phyloP scores from a whole-genome alignment of 2,888 invertebrate species.

The Drosophila ezoana region DNA sequence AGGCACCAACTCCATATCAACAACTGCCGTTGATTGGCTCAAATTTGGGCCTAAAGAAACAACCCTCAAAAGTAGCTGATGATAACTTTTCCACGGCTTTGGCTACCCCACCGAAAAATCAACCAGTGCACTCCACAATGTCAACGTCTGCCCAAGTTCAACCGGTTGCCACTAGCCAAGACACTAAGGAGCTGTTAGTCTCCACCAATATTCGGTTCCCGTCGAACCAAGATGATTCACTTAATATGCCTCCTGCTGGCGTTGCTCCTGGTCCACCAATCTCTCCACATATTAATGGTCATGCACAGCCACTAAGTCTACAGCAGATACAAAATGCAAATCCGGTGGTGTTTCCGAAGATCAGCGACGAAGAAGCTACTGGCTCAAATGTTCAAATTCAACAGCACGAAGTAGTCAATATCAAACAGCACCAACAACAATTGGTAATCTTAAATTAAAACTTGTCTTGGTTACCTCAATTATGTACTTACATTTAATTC shows the following conservation, averaged over 20 bases:
- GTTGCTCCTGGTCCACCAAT: conserved; percentile 63
- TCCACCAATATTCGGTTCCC: conserved; percentile 84
- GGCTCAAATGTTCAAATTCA: conserved; percentile 75
- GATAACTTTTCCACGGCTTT: conserved; percentile 10
- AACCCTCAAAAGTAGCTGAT: conserved; percentile 6
- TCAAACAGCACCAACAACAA: conserved; percentile 82
- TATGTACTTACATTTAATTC: neutral
- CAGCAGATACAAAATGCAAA: conserved; percentile 81
- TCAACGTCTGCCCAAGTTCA: conserved; percentile 1
- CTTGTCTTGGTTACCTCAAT: neutral
- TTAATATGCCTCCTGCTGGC: conserved; percentile 60
- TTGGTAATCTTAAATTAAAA: conserved; percentile 63
- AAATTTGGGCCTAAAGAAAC: conserved; percentile 46
- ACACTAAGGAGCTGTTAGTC: conserved; percentile 82
- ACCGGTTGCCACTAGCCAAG: conserved; percentile 46
- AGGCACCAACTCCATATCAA: conserved; percentile 78
- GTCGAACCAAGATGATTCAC: conserved; percentile 72
- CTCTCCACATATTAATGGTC: conserved; percentile 82
- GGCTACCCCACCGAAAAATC: conserved; percentile 11
- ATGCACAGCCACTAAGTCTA: conserved; percentile 83
- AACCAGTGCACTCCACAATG: conserved; percentile 4
- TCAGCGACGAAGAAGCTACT: conserved; percentile 54
- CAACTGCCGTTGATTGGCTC: conserved; percentile 77
- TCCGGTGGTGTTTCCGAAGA: conserved; percentile 82
- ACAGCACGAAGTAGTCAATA: conserved; percentile 82